Conservation (phyloP, 2,113 vertebrate genomes). For the Festucalex cinctus region DNA sequence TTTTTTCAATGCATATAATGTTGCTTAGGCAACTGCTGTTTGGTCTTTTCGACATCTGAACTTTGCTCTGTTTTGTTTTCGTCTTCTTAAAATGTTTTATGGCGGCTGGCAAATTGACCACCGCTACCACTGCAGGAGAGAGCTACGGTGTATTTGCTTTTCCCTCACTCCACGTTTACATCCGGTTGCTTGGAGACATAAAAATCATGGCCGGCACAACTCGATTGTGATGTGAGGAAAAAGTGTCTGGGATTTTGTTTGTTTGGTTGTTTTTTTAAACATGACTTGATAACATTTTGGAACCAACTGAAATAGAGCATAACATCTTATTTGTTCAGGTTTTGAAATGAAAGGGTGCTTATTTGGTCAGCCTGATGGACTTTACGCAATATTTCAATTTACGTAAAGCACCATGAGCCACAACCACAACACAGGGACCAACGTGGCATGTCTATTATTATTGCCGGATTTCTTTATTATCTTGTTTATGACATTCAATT, state of each 20-base stretch:
- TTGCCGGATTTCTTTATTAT: too few species aligned
- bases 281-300: too few species aligned
- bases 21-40: background rate
- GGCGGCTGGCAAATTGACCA: background rate
- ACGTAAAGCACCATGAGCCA: too few species aligned
- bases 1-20: background rate
- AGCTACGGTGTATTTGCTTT: slow-evolving; percentile 2
- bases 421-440: too few species aligned
- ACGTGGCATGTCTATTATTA: too few species aligned
- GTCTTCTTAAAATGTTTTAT: slow-evolving; percentile 1
- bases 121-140: background rate
- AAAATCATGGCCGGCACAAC: background rate
- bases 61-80: slow-evolving; percentile 5
- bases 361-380: too few species aligned
- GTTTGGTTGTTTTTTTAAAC: background rate
- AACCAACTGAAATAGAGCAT: too few species aligned
- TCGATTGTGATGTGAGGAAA: background rate
- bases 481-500: too few species aligned
- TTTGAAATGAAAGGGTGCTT: too few species aligned
- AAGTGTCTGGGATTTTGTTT: background rate
- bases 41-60: background rate
- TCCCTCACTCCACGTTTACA: slow-evolving; percentile 4
- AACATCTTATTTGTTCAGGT: too few species aligned
- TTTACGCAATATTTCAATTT: too few species aligned
- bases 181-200: background rate